Base-by-base conservation (phyloP, 2,113 vertebrate genomes). In the Sinosuthora webbiana region DNA sequence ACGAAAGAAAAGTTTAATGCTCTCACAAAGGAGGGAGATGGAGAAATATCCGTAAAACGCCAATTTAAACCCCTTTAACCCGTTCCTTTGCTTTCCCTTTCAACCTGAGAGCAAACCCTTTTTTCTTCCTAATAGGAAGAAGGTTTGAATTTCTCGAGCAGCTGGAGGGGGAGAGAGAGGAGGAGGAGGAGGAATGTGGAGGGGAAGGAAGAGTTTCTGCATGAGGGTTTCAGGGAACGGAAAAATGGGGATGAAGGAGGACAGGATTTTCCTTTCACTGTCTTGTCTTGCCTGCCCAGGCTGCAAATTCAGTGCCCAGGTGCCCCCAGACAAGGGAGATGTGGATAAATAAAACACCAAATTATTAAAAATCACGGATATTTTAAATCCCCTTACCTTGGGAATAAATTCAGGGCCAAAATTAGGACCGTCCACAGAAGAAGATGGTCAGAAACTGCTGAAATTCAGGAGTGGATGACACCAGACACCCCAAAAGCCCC, bases 1-100 rank as follows among this genome's bases (percentile, higher is more conserved):
- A 98, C 95, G 94, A 97, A 97, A 97, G 97, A 90, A 95, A 95
- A 97, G 94, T 95, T 96, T 90, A 94, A 95, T 37, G 70, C 1
- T 6, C 80, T 94, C 82, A 83, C 92, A 90, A 93, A 97, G 56
- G 86, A 82, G 56, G 45, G 71, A 83, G 63, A 88, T 39, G 76
- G 63, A 91, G 88, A 97, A 96, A 97, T 96, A 97, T 95, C 94
- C 97, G 96, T 93, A 96, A 95, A 97, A 80, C 96, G 81, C 95
- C 95, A 95, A 96, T 95, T 96, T 96, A 92, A 97, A 74, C 81
- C 83, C 68, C 70, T 93, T 94, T 87, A 94, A 83, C 87, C 83
- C 52, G 1, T 71, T 93, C 78, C 85, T 91, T 83, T 2, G 33
- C 76, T 84, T 64, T 90, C 69, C 60, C 92, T 97, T 97, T 94